Evolutionary conservation across 30 jellyfish, hydroid and myxozoan species (phyloP).

Genomic region (Rhopilema esculentum): DNA sequence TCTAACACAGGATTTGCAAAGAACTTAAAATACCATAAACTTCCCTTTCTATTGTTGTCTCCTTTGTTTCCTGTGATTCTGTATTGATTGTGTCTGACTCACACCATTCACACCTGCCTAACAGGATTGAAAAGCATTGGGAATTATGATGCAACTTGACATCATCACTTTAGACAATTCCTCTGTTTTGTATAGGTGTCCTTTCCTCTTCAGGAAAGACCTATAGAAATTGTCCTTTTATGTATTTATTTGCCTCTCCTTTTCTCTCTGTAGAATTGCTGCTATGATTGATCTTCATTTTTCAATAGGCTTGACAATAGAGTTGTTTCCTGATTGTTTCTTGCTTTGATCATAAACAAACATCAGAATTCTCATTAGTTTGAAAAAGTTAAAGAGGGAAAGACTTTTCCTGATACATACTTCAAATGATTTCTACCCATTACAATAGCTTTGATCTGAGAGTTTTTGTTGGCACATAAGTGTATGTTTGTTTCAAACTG

Average conservation of each 20-base stretch:
- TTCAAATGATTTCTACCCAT: too few relatives aligned
- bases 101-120: neutral
- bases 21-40: too few relatives aligned
- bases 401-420: neutral
- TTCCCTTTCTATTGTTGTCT: neutral
- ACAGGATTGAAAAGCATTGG: neutral
- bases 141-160: neutral
- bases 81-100: neutral
- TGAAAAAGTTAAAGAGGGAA: neutral
- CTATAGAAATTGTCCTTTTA: neutral
- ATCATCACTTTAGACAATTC: neutral
- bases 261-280: neutral
- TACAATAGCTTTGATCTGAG: too few relatives aligned
- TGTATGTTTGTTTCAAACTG: too few relatives aligned
- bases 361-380: neutral
- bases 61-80: neutral
- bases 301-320: neutral
- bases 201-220: neutral
- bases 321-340: neutral
- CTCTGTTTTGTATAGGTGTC: neutral
- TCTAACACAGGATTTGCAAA: too few relatives aligned
- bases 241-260: neutral
- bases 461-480: too few relatives aligned
- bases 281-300: neutral
- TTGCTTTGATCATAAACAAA: neutral